A percentile compares a stretch with the other conserved stretches of the same genome.
Conservation (phyloP, 2,113 vertebrate genomes). For the Opisthocomus hoazin region DNA sequence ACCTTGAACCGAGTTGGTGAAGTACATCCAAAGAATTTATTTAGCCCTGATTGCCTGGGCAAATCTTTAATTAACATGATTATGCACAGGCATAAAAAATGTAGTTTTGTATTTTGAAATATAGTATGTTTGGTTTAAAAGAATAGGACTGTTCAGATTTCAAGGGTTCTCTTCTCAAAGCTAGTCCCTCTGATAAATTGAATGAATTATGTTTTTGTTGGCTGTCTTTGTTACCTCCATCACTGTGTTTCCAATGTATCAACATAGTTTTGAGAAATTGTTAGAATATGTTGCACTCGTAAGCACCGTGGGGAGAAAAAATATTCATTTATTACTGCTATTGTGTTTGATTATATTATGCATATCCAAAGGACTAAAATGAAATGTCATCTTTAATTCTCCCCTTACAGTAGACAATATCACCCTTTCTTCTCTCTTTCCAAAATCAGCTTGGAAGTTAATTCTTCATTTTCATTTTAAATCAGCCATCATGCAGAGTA, state of each 20-base stretch:
- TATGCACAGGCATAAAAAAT: neutral
- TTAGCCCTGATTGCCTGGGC: neutral
- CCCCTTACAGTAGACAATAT: conserved; percentile 28
- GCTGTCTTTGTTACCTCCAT: conserved; percentile 46
- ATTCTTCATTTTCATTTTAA: conserved; percentile 41
- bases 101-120: neutral
- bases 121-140: conserved; percentile 16
- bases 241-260: conserved; percentile 43
- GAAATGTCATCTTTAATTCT: conserved; percentile 54
- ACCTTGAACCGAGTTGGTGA: neutral
- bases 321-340: conserved; percentile 37
- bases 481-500: neutral
- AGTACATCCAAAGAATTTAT: neutral
- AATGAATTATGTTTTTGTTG: conserved; percentile 47
- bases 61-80: neutral
- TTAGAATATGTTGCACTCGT: conserved; percentile 17
- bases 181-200: conserved; percentile 53
- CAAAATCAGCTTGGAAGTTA: conserved; percentile 27
- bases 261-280: conserved; percentile 22
- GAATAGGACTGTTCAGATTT: conserved; percentile 33
- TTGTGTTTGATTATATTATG: conserved; percentile 48
- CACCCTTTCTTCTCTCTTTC: conserved; percentile 16
- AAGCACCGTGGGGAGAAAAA: conserved; percentile 31
- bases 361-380: conserved; percentile 31
- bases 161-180: conserved; percentile 22